Percentiles rank a stretch among this genome's conserved stretches.
Conservation (phyloP, 1,140 invertebrate genomes). For the Onthophagus taurus region DNA sequence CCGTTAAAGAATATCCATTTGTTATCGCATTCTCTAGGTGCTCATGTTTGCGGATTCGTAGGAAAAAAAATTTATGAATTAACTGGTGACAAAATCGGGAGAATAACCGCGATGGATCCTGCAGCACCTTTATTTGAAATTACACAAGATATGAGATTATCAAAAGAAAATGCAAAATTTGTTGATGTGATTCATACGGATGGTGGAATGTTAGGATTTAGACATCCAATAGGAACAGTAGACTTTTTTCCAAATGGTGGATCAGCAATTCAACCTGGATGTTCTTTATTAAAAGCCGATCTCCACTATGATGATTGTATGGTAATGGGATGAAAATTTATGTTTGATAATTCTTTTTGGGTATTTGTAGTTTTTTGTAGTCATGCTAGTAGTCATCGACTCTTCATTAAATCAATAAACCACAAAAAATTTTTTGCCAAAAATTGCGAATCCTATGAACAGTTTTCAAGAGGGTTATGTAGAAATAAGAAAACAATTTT, state of each 20-base stretch:
- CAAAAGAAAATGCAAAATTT: conserved; percentile 30
- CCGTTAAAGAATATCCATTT: conserved; percentile 51
- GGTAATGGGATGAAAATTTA: too few species aligned
- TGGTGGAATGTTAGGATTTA: conserved; percentile 47
- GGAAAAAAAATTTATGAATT: conserved; percentile 39
- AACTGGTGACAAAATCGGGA: conserved; percentile 30
- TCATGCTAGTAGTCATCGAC: conserved; percentile 60
- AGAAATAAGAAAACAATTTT: conserved; percentile 33
- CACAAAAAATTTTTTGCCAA: conserved; percentile 51
- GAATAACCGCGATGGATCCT: conserved; percentile 51
- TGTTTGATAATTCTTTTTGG: too few species aligned
- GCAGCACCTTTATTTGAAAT: conserved; percentile 51
- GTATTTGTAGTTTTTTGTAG: conserved; percentile 60
- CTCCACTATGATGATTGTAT: conserved; percentile 40
- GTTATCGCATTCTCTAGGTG: conserved; percentile 68
- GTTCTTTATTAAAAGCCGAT: conserved; percentile 30
- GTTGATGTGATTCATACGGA: conserved; percentile 50
- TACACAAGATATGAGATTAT: neutral
- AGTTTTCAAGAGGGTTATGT: conserved; percentile 16
- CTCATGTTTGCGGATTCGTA: conserved; percentile 62
- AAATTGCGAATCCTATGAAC: conserved; percentile 36
- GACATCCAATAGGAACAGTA: conserved; percentile 43
- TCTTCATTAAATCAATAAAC: conserved; percentile 59
- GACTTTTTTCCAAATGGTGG: conserved; percentile 59
- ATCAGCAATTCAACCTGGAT: conserved; percentile 52